These are phyloP conservation scores for Diprion similis DNA, from an alignment of 1,140 invertebrate genomes.

Conservation along the genomic window DNA sequence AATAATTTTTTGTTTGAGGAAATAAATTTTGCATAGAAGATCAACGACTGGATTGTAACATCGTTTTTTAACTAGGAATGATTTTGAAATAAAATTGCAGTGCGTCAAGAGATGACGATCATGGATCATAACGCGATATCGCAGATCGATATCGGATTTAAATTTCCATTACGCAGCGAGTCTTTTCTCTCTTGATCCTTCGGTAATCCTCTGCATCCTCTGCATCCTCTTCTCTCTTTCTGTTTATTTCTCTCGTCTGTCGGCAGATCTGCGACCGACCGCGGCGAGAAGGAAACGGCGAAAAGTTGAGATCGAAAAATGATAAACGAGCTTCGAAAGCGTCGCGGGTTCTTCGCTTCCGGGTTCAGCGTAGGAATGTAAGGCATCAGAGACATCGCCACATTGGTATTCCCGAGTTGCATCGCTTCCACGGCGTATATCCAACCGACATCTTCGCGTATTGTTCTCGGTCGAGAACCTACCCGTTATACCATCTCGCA, in stretches of 20 bases:
- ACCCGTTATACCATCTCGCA: too few relatives aligned
- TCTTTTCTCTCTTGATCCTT: neutral
- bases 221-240: too few relatives aligned
- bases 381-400: neutral
- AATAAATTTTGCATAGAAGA: too few relatives aligned
- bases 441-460: neutral
- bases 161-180: neutral
- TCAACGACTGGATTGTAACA: too few relatives aligned
- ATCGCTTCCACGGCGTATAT: neutral
- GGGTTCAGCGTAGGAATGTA: neutral
- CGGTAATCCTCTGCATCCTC: too few relatives aligned
- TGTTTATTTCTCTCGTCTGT: too few relatives aligned
- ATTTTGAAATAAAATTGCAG: too few relatives aligned
- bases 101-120: neutral
- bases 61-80: too few relatives aligned
- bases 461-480: slow-evolving; percentile 4
- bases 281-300: neutral
- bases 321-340: neutral
- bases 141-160: neutral
- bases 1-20: too few relatives aligned
- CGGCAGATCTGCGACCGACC: too few relatives aligned
- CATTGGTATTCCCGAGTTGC: slow-evolving; percentile 7
- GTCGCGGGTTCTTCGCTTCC: neutral
- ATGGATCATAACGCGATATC: neutral
- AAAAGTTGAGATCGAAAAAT: neutral